Conservation (phyloP, 1,140 invertebrate genomes). For the Hyles vespertilio region DNA sequence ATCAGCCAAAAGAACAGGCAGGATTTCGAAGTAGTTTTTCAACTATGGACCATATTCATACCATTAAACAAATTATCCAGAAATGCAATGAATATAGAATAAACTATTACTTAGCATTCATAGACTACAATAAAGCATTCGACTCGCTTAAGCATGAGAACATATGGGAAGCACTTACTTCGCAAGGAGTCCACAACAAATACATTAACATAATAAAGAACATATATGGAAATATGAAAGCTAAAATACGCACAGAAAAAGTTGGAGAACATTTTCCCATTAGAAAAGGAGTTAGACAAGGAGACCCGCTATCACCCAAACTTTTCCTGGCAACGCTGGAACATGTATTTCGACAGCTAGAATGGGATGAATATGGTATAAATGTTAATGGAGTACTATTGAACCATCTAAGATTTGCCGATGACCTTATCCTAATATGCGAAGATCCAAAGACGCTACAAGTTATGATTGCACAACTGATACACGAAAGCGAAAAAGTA, state of each 20-base stretch:
- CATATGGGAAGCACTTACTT: slow-evolving; percentile 21
- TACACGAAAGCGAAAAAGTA: slow-evolving; percentile 20
- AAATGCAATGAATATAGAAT: slow-evolving; percentile 23
- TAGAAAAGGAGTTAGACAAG: slow-evolving; percentile 23
- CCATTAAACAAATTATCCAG: slow-evolving; percentile 23
- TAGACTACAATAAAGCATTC: slow-evolving; percentile 29
- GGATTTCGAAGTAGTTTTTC: slow-evolving; percentile 24
- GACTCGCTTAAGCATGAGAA: slow-evolving; percentile 18
- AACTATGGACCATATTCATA: slow-evolving; percentile 24
- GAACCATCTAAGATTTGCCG: slow-evolving; percentile 24
- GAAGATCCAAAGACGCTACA: slow-evolving; percentile 15
- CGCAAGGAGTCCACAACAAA: slow-evolving; percentile 18
- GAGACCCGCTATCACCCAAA: slow-evolving; percentile 28
- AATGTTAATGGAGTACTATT: slow-evolving; percentile 20
- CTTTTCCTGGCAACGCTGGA: slow-evolving; percentile 21
- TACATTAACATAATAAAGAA: slow-evolving; percentile 16
- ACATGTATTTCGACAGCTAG: slow-evolving; percentile 20
- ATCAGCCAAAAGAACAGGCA: slow-evolving; percentile 25
- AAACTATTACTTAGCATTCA: slow-evolving; percentile 20
- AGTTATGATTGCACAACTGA: slow-evolving; percentile 20
- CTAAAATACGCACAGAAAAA: slow-evolving; percentile 17
- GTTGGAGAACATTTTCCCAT: slow-evolving; percentile 17
- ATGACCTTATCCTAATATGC: slow-evolving; percentile 20
- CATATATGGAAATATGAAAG: slow-evolving; percentile 17
- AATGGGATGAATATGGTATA: slow-evolving; percentile 22